Base-by-base conservation (phyloP, 2,888 invertebrate species). In the Adelphocoris suturalis region DNA sequence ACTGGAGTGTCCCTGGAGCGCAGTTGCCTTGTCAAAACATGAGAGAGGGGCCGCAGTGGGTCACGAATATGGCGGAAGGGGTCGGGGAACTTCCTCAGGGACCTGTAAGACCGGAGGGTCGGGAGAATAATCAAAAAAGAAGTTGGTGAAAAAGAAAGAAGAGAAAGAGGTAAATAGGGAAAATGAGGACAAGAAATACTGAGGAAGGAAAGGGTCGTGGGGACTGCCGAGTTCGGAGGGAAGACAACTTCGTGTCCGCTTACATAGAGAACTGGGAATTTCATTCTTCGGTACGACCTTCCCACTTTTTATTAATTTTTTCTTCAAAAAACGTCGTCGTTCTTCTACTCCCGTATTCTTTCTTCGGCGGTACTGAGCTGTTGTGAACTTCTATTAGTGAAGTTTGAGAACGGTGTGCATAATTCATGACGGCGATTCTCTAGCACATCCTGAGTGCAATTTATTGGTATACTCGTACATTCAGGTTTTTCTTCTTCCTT, bases 1-100 rank as follows among this genome's bases (percentile, higher is more conserved):
- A 2, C 2, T 4, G 46, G 78, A 19, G 46, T 27, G 46, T 78
- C 78, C 78, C 78, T 28, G 7, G 57, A 61, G 85, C 85, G 61
- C 57, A 27, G 57, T 85, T 85, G 16, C 19, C 85, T 27, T 61
- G 85, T 61, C 61, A 85, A 82, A 85, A 85, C 57, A 85, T n/a
- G 55, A 37, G 27, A 78, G 78, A 13, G 14, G 19, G 0, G 78
- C 52, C 9, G 11, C n/a, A 52, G 19, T 82, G 48, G 5, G n/a
- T 48, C 52, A 27, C 19, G 16, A 48, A 52, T 82, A 23, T 82
- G 27, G 85, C 12, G 85, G n/a, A 57, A 13, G 57, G 55, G 23
- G 12, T 82, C 0, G 16, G 82, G 52, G 52, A 19, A 19, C 47
- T 82, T 57, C 61, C 85, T 85, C 61, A n/a, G 85, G 55, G 85